These are phyloP conservation scores for Epicampocera succincta DNA, from an alignment of 2,888 invertebrate species.

Conservation along the genomic window DNA sequence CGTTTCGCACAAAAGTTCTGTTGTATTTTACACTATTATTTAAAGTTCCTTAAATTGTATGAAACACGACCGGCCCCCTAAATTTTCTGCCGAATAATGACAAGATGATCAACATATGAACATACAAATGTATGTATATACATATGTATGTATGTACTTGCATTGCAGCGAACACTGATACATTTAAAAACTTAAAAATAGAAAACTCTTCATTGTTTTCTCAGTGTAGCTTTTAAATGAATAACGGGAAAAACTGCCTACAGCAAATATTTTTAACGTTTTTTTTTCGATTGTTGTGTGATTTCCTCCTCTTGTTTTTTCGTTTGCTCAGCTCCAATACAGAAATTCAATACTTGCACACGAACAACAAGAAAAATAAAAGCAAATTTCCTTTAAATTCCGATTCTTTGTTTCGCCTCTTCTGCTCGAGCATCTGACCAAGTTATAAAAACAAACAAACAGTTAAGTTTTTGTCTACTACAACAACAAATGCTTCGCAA, in stretches of 20 bases:
- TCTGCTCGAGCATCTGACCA: slow-evolving; percentile 49
- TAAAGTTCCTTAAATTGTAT: too few relatives aligned
- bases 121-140: too few relatives aligned
- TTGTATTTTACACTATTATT: too few relatives aligned
- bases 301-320: slow-evolving; percentile 42
- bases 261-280: slow-evolving; percentile 3
- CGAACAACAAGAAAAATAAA: not conserved
- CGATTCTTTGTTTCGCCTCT: slow-evolving; percentile 25
- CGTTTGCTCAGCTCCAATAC: slow-evolving; percentile 10
- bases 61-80: too few relatives aligned
- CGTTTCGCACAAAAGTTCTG: too few relatives aligned
- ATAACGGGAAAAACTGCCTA: slow-evolving; percentile 49
- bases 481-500: slow-evolving; percentile 23
- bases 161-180: too few relatives aligned
- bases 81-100: too few relatives aligned
- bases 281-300: slow-evolving; percentile 17
- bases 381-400: slow-evolving; percentile 44
- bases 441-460: slow-evolving; percentile 41
- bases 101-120: too few relatives aligned
- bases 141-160: too few relatives aligned
- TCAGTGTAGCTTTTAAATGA: slow-evolving; percentile 19
- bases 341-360: slow-evolving; percentile 38
- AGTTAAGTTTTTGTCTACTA: slow-evolving; percentile 16
- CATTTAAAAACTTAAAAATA: too few relatives aligned
- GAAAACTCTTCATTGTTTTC: not conserved